Evolutionary conservation across 2,797 vertebrate genomes (phyloP).

Genomic region (Poecilia picta): DNA sequence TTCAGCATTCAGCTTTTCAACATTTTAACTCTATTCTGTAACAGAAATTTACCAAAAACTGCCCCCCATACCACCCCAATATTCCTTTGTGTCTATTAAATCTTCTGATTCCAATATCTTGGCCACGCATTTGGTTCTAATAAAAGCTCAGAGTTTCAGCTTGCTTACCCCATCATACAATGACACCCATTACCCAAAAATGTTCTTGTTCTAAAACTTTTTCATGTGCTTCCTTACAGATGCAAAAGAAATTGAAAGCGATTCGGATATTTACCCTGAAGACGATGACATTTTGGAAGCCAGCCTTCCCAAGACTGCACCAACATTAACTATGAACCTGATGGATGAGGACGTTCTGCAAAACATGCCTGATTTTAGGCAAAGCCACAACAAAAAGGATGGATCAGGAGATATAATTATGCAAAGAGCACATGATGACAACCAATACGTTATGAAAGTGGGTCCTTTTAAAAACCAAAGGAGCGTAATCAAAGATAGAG

Average conservation of each 20-base stretch:
- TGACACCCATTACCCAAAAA: not conserved
- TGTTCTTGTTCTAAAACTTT: not conserved
- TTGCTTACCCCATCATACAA: not conserved
- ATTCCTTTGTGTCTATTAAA: not conserved
- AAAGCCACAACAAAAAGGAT: constrained; percentile 60
- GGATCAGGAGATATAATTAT: constrained; percentile 61
- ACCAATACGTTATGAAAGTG: constrained; percentile 59
- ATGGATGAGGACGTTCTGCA: constrained; percentile 68
- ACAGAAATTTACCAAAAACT: not conserved
- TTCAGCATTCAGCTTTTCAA: not conserved
- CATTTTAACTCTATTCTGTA: not conserved
- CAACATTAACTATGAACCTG: constrained; percentile 61
- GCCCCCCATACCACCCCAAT: not conserved
- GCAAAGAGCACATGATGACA: constrained; percentile 66
- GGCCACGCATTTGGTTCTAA: not conserved
- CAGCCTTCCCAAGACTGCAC: constrained; percentile 63
- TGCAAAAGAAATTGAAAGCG: constrained; percentile 84
- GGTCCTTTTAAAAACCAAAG: constrained; percentile 66
- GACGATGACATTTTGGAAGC: constrained; percentile 76
- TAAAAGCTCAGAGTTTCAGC: not conserved
- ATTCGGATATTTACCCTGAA: constrained; percentile 82
- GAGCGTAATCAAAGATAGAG: constrained; percentile 76
- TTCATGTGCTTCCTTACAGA: constrained; percentile 64
- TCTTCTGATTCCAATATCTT: not conserved
- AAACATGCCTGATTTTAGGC: constrained; percentile 68